phyloP scores from a whole-genome alignment of 2,113 vertebrate species.

The Toxotes chatareus region DNA sequence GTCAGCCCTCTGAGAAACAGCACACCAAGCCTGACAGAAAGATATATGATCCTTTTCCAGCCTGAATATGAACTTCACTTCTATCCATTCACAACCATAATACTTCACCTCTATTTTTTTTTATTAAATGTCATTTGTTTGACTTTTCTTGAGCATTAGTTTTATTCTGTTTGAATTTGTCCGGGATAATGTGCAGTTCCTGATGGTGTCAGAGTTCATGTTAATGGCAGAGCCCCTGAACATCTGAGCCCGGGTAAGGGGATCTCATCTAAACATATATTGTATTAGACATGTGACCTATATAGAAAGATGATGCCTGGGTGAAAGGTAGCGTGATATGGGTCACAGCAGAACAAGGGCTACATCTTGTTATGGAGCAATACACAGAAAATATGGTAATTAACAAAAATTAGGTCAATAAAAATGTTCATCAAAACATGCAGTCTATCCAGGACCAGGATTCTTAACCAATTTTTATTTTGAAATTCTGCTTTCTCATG shows the following conservation, averaged over 20 bases:
- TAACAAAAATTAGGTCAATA: conserved; percentile 43
- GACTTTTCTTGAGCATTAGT: background rate
- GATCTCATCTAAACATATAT: conserved; percentile 54
- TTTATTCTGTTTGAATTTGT: conserved; percentile 7
- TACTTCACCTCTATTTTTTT: background rate
- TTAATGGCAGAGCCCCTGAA: background rate
- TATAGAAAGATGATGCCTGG: conserved; percentile 43
- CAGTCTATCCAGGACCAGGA: background rate
- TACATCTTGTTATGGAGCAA: conserved; percentile 22
- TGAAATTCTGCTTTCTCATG: background rate
- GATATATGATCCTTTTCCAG: background rate
- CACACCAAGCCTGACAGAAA: conserved; percentile 10
- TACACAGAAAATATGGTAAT: conserved; percentile 37
- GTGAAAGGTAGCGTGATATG: conserved; percentile 31
- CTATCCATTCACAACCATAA: background rate
- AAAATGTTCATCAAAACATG: background rate
- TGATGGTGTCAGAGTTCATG: background rate
- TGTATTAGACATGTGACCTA: conserved; percentile 66
- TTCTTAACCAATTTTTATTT: background rate
- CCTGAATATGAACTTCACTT: background rate
- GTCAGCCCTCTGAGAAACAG: conserved; percentile 7
- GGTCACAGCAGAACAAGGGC: conserved; percentile 30
- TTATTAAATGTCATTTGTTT: background rate
- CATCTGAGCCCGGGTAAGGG: conserved; percentile 42
- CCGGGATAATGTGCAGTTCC: background rate